Conservation (phyloP, 1,140 invertebrate species). For the Pseudomyrmex flavicornis region DNA sequence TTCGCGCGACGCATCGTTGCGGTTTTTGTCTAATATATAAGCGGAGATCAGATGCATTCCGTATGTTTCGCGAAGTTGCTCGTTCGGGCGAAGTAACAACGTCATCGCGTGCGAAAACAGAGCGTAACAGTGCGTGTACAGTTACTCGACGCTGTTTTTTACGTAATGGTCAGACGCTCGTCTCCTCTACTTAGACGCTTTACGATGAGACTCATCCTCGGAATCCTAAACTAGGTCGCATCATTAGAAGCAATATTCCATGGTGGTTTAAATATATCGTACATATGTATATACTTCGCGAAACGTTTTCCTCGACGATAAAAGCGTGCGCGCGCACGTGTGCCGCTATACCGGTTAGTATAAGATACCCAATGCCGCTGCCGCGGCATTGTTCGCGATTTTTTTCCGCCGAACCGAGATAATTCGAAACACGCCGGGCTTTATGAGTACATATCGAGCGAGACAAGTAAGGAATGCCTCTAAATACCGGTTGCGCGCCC, state of each 20-base stretch:
- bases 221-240: constrained; percentile 54
- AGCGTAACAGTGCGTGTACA: constrained; percentile 30
- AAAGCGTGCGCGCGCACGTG: constrained; percentile 49
- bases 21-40: background rate
- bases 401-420: constrained; percentile 50
- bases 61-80: background rate
- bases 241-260: constrained; percentile 15
- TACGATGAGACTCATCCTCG: constrained; percentile 6
- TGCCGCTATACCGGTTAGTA: background rate
- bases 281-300: background rate
- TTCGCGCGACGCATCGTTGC: too few species aligned
- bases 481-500: constrained; percentile 67
- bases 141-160: constrained; percentile 28
- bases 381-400: constrained; percentile 62
- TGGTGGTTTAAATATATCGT: constrained; percentile 10
- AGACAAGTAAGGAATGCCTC: constrained; percentile 64
- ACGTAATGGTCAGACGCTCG: background rate
- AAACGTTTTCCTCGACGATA: constrained; percentile 40
- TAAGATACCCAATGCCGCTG: constrained; percentile 31
- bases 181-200: constrained; percentile 10
- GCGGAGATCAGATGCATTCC: background rate
- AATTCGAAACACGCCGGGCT: constrained; percentile 64
- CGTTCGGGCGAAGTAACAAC: background rate
- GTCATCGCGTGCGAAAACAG: constrained; percentile 23
- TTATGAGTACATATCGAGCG: constrained; percentile 64